Base-by-base conservation (phyloP, 1,140 invertebrate species). In the Mercenaria mercenaria region DNA sequence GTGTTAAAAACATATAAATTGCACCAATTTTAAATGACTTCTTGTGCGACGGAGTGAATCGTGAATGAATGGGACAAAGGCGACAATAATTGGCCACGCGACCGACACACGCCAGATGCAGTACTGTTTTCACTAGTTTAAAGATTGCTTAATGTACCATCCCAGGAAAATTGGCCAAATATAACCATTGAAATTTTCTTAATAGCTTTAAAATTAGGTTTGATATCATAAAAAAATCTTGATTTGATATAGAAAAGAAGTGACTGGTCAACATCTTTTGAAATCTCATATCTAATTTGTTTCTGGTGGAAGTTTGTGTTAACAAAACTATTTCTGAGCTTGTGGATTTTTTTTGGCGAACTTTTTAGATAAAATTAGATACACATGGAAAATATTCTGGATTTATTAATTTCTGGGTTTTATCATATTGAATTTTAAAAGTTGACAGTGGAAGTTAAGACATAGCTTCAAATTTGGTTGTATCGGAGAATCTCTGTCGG, bases 71-170 rank as follows among this genome's bases (percentile, higher is more conserved):
- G 59, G 52, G 67, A 72, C 67, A 72, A 72, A 72, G 67, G 37
- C 11, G n/a, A 72, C 59, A 61, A 64, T 67, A 82, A 82, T 82
- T 64, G 80, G 80, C 32, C 80, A 82, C 80, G 59, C 80, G 80
- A 39, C 80, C 11, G 52, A 64, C 80, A 64, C 80, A 82, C 80
- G 80, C 50, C 80, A 82, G 80, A 82, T 82, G 80, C 59, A 64
- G 52, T 64, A 13, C 34, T 39, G 56, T 82, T 37, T 52, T 41
- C 56, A 39, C 32, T 59, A 8, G 52, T 64, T 20, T 41, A 56
- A 29, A 67, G 76, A 37, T 61, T 39, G 56, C 32, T 59, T 37
- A 61, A 59, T 64, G 39, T 61, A 61, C 52, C 52, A 26, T 41
- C 26, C 23, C 29, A 13, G 34, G 32, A 26, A 43, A 64, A 82